Evolutionary conservation across 2,113 vertebrate genomes (phyloP), one percentile per base, ranked within the genome.

Genomic region (Sphyrna mokarran): DNA sequence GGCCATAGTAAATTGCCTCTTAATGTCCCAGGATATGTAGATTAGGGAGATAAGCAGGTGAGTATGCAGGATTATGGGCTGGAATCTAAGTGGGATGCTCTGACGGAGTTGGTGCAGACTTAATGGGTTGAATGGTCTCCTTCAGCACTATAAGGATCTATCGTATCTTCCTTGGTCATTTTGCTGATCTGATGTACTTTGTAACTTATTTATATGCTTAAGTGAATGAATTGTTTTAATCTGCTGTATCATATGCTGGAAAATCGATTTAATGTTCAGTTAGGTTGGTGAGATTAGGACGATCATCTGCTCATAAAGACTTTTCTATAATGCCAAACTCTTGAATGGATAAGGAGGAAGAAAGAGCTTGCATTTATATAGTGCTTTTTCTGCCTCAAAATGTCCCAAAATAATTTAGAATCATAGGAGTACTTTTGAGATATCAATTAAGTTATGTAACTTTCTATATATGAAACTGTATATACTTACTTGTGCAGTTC

Each of bases 221-320:
- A 63, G 3, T 14, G 61, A 61, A 29, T 90, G 54, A 63, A 58
- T 16, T 61, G 48, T 29, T 61, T 29, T 61, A 61, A 63, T 10
- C 16, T 68, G 33, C 63, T 37, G 54, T 2, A 63, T 20, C 63
- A 93, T 37, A 14, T 66, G 18, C 66, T 37, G 18, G 40, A 22
- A 68, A 68, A 93, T 93, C 37, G 6, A 93, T 40, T 37, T 93
- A 93, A 40, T 93, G 33, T 93, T 93, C 89, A 93, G 4, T 66
- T n/a, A 66, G 40, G 61, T 58, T 37, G 16, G 20, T 93, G 33
- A 93, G 16, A 37, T 66, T 93, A 16, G 61, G 63, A 68, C 18
- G 8, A 93, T 16, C 2, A 3, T 68, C 61, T 37, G 61, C 37
- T 90, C 5, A 37, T 20, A 14, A 37, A 37, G 16, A 18, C 13